Conservation (phyloP, 2,888 invertebrate genomes). For the Lasioglossum pauxillum region DNA sequence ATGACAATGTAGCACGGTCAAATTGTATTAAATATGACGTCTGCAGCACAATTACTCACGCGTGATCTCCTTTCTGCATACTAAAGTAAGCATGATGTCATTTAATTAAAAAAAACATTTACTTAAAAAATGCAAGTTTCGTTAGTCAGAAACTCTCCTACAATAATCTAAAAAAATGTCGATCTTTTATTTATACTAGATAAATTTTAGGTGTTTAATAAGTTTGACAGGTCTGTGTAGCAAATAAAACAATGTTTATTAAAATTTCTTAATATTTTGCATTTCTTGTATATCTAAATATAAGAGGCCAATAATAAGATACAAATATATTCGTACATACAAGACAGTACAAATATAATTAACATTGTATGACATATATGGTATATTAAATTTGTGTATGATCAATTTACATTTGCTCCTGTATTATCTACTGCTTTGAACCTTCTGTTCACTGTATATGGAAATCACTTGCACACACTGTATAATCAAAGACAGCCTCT, state of each 20-base stretch:
- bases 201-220: background rate
- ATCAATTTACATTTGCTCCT: conserved; percentile 46
- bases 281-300: conserved; percentile 24
- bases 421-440: conserved; percentile 13
- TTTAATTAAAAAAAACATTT: background rate
- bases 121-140: background rate
- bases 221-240: background rate
- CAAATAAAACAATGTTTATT: conserved; percentile 44
- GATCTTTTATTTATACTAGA: background rate
- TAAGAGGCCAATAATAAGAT: conserved; percentile 47
- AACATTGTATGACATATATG: conserved; percentile 24
- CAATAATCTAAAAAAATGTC: background rate
- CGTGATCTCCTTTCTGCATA: background rate
- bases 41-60: background rate
- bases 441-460: background rate
- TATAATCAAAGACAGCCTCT: conserved; percentile 37
- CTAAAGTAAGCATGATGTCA: background rate
- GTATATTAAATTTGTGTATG: conserved; percentile 20
- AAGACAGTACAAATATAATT: conserved; percentile 51
- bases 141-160: background rate
- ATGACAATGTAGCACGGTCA: conserved; percentile 47
- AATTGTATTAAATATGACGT: conserved; percentile 26
- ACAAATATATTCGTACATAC: conserved; percentile 33
- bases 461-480: conserved; percentile 18
- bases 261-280: conserved; percentile 17